Evolutionary conservation across 2,113 vertebrate genomes (phyloP).

Genomic region (Anoura caudifer): DNA sequence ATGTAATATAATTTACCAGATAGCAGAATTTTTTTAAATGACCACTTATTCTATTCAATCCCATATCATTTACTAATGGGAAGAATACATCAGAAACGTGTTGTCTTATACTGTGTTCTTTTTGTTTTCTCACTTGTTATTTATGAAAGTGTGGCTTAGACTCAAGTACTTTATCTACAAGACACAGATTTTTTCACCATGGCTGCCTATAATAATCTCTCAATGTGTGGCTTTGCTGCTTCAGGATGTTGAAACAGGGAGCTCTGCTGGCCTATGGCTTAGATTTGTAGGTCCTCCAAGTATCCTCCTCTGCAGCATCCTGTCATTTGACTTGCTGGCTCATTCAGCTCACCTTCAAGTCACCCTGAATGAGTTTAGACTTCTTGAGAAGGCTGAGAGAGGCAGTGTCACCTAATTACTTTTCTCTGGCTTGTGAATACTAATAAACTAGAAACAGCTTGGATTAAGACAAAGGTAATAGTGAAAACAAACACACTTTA

Average conservation of each 20-base stretch:
- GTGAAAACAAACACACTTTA: neutral
- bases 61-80: neutral
- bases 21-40: neutral
- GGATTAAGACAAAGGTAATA: neutral
- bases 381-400: neutral
- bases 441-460: neutral
- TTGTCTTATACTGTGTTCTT: neutral
- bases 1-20: neutral
- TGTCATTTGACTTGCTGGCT: neutral
- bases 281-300: neutral
- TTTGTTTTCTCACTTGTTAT: neutral
- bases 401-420: neutral
- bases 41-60: neutral
- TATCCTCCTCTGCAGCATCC: neutral
- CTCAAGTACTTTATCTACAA: neutral
- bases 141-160: neutral
- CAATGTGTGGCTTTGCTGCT: neutral
- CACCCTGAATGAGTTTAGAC: neutral
- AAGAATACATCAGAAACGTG: neutral
- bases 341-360: neutral
- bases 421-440: neutral
- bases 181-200: neutral
- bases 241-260: neutral
- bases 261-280: too few relatives aligned
- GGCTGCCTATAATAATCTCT: neutral